Evolutionary conservation across 2,797 vertebrate species (phyloP), one percentile per base, ranked within the genome.

Genomic region (Clarias pachynema): DNA sequence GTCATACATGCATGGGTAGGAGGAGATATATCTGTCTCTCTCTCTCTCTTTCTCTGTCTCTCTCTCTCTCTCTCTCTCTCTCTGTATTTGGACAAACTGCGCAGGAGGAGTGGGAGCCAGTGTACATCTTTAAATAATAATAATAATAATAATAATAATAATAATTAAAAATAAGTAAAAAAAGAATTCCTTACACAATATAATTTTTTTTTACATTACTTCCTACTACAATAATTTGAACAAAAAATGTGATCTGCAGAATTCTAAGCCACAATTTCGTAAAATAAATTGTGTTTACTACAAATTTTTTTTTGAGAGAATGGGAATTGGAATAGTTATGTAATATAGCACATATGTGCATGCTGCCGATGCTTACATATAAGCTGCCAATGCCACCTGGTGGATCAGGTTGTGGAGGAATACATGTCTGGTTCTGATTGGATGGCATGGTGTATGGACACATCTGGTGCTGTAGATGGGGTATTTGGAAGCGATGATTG

Each of bases 1-100:
- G 92, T 93, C 93, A 92, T 92, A 89, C 88, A 91, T 91, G 92
- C 89, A 91, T 91, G 89, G 83, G 93, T 93, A 90, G 91, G 87
- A 89, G 83, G 89, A 89, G 90, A 91, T 93, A 89, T 90, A 88
- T 91, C 85, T 79, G 84, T 53, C 88, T 92, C 89, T 87, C 84
- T 70, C 83, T 62, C 65, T 79, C 59, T 84, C 44, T 77, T 2
- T 91, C 85, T 79, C 84, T 53, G 88, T 92, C 89, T 87, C 84
- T 70, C 83, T 62, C 65, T 79, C 59, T 84, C 44, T 77, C 29
- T 84, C 44, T 49, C 34, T 60, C 53, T 62, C 68, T 73, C 68
- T 73, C 68, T 59, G 5, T 26, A 86, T 86, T 86, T 86, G 69
- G 80, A 84, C 84, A 87, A 53, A 37, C 40, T 86, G 77, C 59